Conservation (phyloP, 2,797 vertebrate species). For the Chaetophractus vellerosus region DNA sequence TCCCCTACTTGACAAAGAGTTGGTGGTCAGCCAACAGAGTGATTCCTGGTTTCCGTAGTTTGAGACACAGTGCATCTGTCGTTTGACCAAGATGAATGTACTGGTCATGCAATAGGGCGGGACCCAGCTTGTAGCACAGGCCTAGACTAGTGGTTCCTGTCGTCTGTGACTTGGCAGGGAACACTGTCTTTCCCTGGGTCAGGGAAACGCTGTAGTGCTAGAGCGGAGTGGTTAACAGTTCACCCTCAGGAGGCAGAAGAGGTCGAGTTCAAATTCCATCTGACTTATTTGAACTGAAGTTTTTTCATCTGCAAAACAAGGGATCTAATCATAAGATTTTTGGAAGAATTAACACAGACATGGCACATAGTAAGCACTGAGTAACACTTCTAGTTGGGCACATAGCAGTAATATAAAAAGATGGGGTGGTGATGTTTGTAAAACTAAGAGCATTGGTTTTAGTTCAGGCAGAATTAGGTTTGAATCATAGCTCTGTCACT, state of each 20-base stretch:
- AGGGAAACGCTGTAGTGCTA: neutral
- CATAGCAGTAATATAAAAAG: neutral
- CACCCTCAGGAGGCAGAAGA: neutral
- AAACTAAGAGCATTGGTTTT: neutral
- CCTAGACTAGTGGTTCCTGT: conserved; percentile 27
- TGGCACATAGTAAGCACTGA: neutral
- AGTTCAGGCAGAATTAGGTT: neutral
- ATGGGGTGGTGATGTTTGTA: neutral
- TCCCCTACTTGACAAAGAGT: conserved; percentile 57
- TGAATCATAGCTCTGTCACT: neutral
- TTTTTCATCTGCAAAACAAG: conserved; percentile 44
- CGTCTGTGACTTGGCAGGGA: conserved; percentile 50
- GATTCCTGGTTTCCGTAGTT: conserved; percentile 66
- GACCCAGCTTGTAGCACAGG: conserved; percentile 43
- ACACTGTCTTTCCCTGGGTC: conserved; percentile 3
- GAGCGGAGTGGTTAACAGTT: conserved; percentile 7
- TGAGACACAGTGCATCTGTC: conserved; percentile 79
- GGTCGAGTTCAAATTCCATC: conserved; percentile 26
- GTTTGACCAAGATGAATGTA: conserved; percentile 76
- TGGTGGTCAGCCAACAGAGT: conserved; percentile 70
- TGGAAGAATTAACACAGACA: conserved; percentile 41
- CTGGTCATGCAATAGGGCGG: conserved; percentile 27
- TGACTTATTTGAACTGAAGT: neutral
- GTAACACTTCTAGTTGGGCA: neutral
- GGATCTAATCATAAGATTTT: neutral